Conservation (phyloP, 1,140 invertebrate species). For the Oncopodura yosiiana region DNA sequence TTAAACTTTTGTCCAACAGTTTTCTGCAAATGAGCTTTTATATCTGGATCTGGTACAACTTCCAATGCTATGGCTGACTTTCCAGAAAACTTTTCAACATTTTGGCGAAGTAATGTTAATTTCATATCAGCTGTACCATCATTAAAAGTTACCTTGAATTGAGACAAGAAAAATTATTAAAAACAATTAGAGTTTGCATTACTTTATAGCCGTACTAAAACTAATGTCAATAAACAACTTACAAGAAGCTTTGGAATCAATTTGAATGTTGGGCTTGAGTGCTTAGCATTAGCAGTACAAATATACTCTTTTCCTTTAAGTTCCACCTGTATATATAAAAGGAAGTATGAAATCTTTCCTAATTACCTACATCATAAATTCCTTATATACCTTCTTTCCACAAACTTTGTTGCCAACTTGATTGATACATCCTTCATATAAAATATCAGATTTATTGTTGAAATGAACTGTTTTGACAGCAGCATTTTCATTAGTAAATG, state of each 20-base stretch:
- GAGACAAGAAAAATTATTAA: not conserved
- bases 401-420: slow-evolving; percentile 18
- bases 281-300: slow-evolving; percentile 17
- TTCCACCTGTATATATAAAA: slow-evolving; percentile 6
- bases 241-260: slow-evolving; percentile 21
- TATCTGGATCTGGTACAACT: slow-evolving; percentile 8
- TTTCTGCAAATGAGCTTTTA: slow-evolving; percentile 13
- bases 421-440: slow-evolving; percentile 16
- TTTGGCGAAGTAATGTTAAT: slow-evolving; percentile 8
- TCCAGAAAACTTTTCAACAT: slow-evolving; percentile 18
- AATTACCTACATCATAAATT: not conserved
- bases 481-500: slow-evolving; percentile 16
- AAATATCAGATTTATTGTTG: slow-evolving; percentile 22
- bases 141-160: slow-evolving; percentile 20
- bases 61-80: slow-evolving; percentile 12
- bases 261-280: slow-evolving; percentile 15
- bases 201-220: not conserved
- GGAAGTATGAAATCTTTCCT: not conserved
- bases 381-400: slow-evolving; percentile 13
- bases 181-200: not conserved
- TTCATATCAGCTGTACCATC: slow-evolving; percentile 23
- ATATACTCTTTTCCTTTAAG: slow-evolving; percentile 21
- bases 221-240: not conserved
- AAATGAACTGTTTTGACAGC: slow-evolving; percentile 14
- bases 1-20: slow-evolving; percentile 16